A percentile compares a stretch with the other conserved stretches of the same genome.
Conservation (phyloP, 2,888 invertebrate genomes). For the Oeneis ivallda region DNA sequence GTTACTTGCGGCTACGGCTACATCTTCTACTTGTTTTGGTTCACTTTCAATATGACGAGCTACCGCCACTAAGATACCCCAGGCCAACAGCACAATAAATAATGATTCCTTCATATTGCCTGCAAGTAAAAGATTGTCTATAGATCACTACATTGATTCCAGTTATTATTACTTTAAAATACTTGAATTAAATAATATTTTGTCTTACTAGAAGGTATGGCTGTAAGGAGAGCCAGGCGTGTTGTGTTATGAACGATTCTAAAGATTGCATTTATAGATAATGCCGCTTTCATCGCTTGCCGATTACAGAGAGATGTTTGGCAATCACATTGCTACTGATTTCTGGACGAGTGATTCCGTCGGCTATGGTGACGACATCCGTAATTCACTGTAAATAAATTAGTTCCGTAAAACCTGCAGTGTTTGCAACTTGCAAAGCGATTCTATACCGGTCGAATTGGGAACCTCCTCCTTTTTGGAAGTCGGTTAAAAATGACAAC, state of each 20-base stretch:
- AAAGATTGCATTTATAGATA: conserved; percentile 76
- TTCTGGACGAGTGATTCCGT: conserved; percentile 75
- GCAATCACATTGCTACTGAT: conserved; percentile 73
- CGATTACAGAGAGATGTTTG: conserved; percentile 74
- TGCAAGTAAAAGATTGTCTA: conserved; percentile 39
- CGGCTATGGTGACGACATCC: conserved; percentile 68
- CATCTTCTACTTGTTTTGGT: conserved; percentile 40
- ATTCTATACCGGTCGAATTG: conserved; percentile 15
- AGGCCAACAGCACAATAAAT: conserved; percentile 57
- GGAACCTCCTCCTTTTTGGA: no score
- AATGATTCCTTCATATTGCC: conserved; percentile 64
- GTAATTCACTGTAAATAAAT: conserved; percentile 63
- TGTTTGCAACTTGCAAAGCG: conserved; percentile 7
- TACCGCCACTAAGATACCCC: conserved; percentile 52
- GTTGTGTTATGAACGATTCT: conserved; percentile 68
- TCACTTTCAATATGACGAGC: conserved; percentile 64
- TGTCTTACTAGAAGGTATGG: conserved; percentile 54
- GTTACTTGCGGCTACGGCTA: conserved; percentile 31
- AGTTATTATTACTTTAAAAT: conserved; percentile 19
- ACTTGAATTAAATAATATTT: conserved; percentile 8
- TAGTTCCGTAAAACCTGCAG: conserved; percentile 61
- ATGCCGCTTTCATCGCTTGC: conserved; percentile 70
- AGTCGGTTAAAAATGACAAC: no score
- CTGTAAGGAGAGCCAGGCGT: conserved; percentile 54
- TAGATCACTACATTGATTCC: conserved; percentile 6